Base-by-base conservation (phyloP, 2,888 invertebrate species). In the Panzeria rudis region DNA sequence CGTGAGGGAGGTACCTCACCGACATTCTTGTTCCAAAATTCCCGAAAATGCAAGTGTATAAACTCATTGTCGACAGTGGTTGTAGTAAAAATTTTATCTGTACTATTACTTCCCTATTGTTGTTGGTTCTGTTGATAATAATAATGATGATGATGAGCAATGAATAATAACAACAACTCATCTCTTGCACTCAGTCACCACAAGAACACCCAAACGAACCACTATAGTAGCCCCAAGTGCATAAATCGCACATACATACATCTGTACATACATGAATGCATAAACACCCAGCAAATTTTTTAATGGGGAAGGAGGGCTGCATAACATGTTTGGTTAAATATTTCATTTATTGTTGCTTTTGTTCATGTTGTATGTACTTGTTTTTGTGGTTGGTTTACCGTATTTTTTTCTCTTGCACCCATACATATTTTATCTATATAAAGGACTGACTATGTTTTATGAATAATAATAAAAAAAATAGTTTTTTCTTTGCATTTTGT, bases 301-400 rank as follows among this genome's bases (percentile, higher is more conserved):
- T 68, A 47, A 59, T 44, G 68, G 23, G 68, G 64, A 38, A 38
- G 13, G 17, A 2, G 66, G 52, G 11, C 29, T 59, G 77, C 47
- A 59, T 47, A 76, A 68, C 66, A 77, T 68, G 68, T 77, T 59
- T 77, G 77, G 59, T 68, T 59, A 25, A 68, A 59, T 47, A 25
- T 56, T 56, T 38, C 41, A 52, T 64, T 75, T 64, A 20, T 64
- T 64, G 41, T 25, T 64, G 52, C 41, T 52, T 54, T 71, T 54
- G 56, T 41, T 71, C n/a, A n/a, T 61, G 35, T 47, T 61, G 35
- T 64, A n/a, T 61, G 59, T n/a, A 44, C 71, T 35, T 61, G 47
- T 44, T 73, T 73, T 73, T 73, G 17, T 38, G 50, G 50, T 47
- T 61, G 35, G 47, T 23, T 72, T 35, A 23, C 32, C 59, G 25